These are phyloP conservation scores for Centrocercus urophasianus DNA, from an alignment of 2,113 vertebrate genomes.

Conservation along the genomic window DNA sequence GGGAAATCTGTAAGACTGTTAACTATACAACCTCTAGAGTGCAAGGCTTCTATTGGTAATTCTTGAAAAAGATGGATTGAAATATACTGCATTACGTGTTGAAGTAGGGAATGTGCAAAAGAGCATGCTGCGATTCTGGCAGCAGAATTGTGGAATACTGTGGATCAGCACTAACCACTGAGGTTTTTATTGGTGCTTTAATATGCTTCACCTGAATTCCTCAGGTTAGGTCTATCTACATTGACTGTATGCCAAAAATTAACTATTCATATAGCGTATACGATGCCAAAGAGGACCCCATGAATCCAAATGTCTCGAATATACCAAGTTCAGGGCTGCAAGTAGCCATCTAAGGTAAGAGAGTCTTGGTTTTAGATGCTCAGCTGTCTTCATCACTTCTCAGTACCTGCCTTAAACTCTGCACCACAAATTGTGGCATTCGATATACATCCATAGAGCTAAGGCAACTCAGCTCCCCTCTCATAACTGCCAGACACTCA, in stretches of 20 bases:
- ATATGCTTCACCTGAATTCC: background rate
- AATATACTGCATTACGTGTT: background rate
- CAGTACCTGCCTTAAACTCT: background rate
- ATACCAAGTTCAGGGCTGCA: background rate
- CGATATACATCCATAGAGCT: background rate
- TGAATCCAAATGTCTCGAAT: background rate
- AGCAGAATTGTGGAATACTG: background rate
- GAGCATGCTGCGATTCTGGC: background rate
- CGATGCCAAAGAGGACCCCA: background rate
- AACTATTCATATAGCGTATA: background rate
- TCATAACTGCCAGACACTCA: background rate
- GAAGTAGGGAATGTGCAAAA: background rate
- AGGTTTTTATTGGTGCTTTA: background rate
- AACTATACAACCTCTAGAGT: background rate
- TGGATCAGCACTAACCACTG: background rate
- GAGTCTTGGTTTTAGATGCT: background rate
- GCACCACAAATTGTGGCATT: background rate
- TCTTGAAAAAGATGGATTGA: background rate
- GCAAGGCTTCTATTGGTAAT: background rate
- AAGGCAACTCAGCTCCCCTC: background rate
- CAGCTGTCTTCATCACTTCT: background rate
- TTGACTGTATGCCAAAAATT: background rate
- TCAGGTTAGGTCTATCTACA: background rate
- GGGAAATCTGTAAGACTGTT: background rate
- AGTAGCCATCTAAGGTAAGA: background rate